Evolutionary conservation across 2,797 vertebrate genomes (phyloP).

Genomic region (Tadarida brasiliensis): DNA sequence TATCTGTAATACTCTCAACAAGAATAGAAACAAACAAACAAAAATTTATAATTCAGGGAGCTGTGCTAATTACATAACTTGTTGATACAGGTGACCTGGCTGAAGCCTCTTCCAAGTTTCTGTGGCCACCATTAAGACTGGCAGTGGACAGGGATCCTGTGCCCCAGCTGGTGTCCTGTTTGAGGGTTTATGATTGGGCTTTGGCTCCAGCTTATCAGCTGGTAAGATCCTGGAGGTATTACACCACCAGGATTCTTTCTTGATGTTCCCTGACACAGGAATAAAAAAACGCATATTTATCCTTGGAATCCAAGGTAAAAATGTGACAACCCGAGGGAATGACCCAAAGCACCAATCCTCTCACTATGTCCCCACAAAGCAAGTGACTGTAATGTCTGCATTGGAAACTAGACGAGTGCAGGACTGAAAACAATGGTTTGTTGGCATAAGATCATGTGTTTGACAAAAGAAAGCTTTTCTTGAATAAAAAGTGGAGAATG

Average conservation of each 20-base stretch:
- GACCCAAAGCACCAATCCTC: neutral
- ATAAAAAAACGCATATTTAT: neutral
- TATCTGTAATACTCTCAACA: no score
- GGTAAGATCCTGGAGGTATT: neutral
- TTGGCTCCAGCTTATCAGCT: neutral
- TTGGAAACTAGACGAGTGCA: constrained; percentile 10
- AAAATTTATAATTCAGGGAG: neutral
- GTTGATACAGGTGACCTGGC: neutral
- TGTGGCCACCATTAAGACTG: neutral
- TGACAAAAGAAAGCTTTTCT: constrained; percentile 61
- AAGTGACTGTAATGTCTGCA: neutral
- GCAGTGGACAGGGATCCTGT: neutral
- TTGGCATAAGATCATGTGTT: constrained; percentile 39
- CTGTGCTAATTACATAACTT: neutral
- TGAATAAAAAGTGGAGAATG: constrained; percentile 61
- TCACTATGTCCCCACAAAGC: neutral
- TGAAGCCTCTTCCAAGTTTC: neutral
- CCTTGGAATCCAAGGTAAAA: neutral
- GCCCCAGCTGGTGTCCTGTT: neutral
- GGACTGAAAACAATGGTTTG: constrained; percentile 43
- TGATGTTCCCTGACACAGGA: neutral
- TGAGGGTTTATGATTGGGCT: neutral
- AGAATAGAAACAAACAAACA: no score
- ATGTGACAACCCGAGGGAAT: neutral
- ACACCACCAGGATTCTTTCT: neutral